A percentile compares a stretch with the other conserved stretches of the same genome.
Conservation (phyloP, 2,113 vertebrate genomes). For the Vimba vimba region DNA sequence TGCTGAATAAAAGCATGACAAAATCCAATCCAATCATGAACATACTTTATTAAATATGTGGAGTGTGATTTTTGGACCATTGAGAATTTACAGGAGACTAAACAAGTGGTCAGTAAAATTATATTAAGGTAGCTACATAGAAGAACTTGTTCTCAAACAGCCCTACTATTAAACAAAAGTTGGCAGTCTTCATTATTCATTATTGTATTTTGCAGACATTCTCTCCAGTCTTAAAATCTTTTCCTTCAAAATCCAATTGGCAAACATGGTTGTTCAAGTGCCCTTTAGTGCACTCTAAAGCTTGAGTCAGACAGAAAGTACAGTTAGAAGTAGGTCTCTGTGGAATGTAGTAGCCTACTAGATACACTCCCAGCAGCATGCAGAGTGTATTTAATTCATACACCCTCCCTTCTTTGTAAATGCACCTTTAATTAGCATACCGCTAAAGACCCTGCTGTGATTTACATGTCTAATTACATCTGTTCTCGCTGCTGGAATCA, state of each 20-base stretch:
- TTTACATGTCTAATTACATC: conserved; percentile 51
- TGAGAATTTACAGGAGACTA: neutral
- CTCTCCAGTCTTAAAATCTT: neutral
- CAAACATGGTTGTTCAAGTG: neutral
- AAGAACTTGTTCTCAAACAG: neutral
- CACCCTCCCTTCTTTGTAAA: conserved; percentile 26
- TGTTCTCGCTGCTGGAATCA: conserved; percentile 37
- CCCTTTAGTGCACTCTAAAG: neutral
- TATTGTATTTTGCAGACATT: neutral
- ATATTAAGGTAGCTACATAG: neutral
- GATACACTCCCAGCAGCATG: neutral
- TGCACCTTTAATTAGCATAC: conserved; percentile 51
- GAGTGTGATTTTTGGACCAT: neutral
- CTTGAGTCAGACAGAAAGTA: neutral
- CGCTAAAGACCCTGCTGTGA: conserved; percentile 34
- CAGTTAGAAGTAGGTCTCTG: conserved; percentile 1
- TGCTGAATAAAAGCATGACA: no score
- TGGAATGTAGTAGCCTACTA: neutral
- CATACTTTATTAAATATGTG: neutral
- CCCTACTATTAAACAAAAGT: neutral
- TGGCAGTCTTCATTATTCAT: neutral
- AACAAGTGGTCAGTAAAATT: neutral
- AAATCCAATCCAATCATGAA: neutral
- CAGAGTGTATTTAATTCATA: conserved; percentile 28
- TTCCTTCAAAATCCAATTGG: neutral